These are phyloP conservation scores for Tachysurus vachellii DNA, from an alignment of 2,113 vertebrate genomes.

Conservation along the genomic window DNA sequence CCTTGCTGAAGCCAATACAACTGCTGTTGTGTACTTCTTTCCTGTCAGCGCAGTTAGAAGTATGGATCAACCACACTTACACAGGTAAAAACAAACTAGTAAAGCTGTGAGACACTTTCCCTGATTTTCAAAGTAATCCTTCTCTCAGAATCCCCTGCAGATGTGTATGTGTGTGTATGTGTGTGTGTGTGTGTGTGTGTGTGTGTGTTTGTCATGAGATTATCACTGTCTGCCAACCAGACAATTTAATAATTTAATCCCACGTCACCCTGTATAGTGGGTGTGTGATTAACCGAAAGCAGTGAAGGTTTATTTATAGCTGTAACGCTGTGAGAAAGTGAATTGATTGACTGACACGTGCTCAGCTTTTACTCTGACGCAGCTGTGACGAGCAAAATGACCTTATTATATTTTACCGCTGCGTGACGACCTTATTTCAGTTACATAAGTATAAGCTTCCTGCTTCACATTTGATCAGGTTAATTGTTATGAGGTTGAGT, in stretches of 20 bases:
- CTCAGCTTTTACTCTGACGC: slow-evolving; percentile 18
- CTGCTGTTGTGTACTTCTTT: not conserved
- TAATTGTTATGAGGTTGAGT: not conserved
- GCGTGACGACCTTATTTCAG: not conserved
- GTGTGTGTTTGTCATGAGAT: not conserved
- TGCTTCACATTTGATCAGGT: not conserved
- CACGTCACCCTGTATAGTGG: not conserved
- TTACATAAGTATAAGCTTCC: not conserved
- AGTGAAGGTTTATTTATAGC: slow-evolving; percentile 21
- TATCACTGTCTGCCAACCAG: not conserved
- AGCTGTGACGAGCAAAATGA: slow-evolving; percentile 8
- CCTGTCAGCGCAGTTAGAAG: not conserved
- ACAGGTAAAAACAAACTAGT: not conserved
- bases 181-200: not conserved
- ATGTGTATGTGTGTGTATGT: no score
- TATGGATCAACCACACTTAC: not conserved
- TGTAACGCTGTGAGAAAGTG: not conserved
- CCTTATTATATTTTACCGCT: not conserved
- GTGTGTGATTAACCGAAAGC: not conserved
- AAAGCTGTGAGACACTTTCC: not conserved
- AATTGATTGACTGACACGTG: slow-evolving; percentile 23
- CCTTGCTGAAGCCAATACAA: not conserved
- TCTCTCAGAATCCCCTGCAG: no score
- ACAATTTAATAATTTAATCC: slow-evolving; percentile 9
- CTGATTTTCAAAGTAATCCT: not conserved